These are phyloP conservation scores for Crotalus helleri DNA, from an alignment of 2,113 vertebrate species.

Conservation along the genomic window DNA sequence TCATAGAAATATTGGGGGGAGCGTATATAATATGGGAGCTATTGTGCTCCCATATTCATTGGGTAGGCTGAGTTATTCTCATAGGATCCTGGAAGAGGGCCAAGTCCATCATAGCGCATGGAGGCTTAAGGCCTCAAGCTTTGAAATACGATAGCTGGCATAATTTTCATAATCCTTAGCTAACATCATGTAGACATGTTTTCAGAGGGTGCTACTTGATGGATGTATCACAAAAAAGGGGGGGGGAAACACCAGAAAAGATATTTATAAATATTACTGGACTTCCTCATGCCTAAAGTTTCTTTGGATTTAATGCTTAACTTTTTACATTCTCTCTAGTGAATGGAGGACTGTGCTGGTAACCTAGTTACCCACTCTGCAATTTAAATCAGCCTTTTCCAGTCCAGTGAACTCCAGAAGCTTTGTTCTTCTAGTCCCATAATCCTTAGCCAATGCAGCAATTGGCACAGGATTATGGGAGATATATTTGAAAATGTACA, in stretches of 20 bases:
- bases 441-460: neutral
- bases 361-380: neutral
- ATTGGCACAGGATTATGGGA: neutral
- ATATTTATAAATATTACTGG: neutral
- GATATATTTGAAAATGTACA: neutral
- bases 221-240: neutral
- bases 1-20: neutral
- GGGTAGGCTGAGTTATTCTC: neutral
- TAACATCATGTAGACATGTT: neutral
- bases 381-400: neutral
- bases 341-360: neutral
- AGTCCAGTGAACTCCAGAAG: neutral
- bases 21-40: neutral
- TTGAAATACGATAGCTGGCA: neutral
- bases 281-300: neutral
- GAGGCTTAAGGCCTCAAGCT: neutral
- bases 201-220: neutral
- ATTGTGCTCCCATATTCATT: neutral
- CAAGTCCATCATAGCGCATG: neutral
- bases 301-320: neutral
- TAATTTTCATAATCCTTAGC: neutral
- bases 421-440: neutral
- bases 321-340: neutral
- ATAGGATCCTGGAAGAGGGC: neutral
- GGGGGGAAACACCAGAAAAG: neutral